A percentile compares a stretch with the other conserved stretches of the same genome.
These are phyloP conservation scores for Antennarius striatus DNA, from an alignment of 2,113 vertebrate species.

Conservation along the genomic window DNA sequence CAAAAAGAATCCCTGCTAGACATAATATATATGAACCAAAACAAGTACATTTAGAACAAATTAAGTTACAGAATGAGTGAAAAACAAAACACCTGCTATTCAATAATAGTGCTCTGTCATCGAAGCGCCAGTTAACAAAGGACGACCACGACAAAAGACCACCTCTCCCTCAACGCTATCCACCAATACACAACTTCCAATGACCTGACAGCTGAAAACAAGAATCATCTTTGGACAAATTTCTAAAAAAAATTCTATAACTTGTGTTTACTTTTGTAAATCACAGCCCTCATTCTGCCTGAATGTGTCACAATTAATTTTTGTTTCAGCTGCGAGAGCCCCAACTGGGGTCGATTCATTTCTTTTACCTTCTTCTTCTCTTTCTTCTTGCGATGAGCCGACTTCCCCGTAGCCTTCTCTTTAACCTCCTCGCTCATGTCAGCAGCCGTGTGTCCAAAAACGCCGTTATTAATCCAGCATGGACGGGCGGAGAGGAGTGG, in stretches of 20 bases:
- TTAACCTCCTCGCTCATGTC: slow-evolving; percentile 77
- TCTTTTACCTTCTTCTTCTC: slow-evolving; percentile 78
- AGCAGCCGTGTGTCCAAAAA: slow-evolving; percentile 54
- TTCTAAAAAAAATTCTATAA: background rate
- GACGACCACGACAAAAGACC: slow-evolving; percentile 20
- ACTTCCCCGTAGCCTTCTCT: slow-evolving; percentile 72
- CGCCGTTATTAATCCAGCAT: slow-evolving; percentile 72
- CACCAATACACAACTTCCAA: background rate
- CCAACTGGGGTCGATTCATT: slow-evolving; percentile 13
- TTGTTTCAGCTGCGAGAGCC: slow-evolving; percentile 10
- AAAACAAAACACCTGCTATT: background rate
- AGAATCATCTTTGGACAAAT: background rate
- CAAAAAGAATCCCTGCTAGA: too few relatives aligned
- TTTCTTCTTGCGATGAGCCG: slow-evolving; percentile 75
- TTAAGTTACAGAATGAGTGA: too few relatives aligned
- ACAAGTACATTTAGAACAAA: too few relatives aligned
- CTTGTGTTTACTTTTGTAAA: slow-evolving; percentile 14
- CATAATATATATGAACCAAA: too few relatives aligned
- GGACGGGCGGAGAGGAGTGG: slow-evolving; percentile 52
- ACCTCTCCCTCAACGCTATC: slow-evolving; percentile 11
- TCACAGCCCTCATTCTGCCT: background rate
- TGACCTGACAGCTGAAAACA: background rate
- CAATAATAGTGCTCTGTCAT: slow-evolving; percentile 5
- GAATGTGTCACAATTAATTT: background rate
- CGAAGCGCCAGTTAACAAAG: slow-evolving; percentile 14